Conservation (phyloP, 2,113 vertebrate genomes). For the Microtus richardsoni region DNA sequence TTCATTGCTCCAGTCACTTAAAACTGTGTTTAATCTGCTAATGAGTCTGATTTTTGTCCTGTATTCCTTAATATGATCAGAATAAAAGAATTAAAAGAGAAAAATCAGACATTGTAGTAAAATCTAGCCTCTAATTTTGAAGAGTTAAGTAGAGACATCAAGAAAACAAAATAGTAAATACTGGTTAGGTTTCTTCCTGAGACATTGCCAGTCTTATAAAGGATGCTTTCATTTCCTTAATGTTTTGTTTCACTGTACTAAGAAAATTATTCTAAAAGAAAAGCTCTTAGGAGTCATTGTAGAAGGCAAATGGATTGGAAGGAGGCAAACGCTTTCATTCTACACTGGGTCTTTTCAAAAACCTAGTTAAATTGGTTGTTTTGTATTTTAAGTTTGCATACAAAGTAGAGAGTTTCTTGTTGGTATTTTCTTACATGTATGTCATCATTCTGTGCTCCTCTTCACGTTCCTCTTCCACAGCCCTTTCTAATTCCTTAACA, state of each 20-base stretch:
- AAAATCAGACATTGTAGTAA: neutral
- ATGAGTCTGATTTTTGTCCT: neutral
- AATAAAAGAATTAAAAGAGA: neutral
- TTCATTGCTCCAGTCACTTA: neutral
- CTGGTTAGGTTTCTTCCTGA: neutral
- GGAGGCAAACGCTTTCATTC: neutral
- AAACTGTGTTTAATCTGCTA: neutral
- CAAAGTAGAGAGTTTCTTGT: neutral
- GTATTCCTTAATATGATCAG: neutral
- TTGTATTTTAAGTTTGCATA: neutral
- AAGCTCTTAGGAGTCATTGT: neutral
- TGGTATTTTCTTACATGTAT: neutral
- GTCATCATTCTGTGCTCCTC: too few species aligned
- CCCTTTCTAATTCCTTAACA: neutral
- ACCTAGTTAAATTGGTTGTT: neutral
- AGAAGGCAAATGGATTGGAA: neutral
- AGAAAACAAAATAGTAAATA: neutral
- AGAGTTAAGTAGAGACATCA: neutral
- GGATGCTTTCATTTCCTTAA: neutral
- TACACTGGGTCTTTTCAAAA: neutral
- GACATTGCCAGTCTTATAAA: neutral
- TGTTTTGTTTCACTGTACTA: neutral
- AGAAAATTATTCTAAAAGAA: slow-evolving; percentile 26
- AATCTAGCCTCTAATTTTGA: neutral
- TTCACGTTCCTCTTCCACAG: neutral